phyloP scores from a whole-genome alignment of 37 sponge, comb jelly and placozoan species.

The Diacarnus erythraeanus region DNA sequence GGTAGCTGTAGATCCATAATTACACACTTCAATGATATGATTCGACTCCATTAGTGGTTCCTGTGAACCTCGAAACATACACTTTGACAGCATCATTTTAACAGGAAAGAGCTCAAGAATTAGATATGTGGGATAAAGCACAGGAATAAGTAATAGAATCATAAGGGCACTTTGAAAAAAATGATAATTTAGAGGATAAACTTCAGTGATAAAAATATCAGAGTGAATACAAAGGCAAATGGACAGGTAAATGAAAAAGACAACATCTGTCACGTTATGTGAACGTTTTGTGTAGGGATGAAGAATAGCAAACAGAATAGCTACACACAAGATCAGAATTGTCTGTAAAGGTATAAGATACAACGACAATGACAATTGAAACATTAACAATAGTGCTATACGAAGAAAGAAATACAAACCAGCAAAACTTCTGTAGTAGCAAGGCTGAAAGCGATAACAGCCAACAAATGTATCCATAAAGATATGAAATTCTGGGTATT shows the following conservation, averaged over 20 bases:
- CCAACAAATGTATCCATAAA: slow-evolving; percentile 12
- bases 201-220: no score
- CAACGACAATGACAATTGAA: not conserved
- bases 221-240: not conserved
- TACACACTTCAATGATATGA: no score
- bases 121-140: no score
- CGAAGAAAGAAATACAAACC: not conserved
- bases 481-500: not conserved
- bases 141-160: no score
- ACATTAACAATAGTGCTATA: not conserved
- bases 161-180: no score
- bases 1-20: no score
- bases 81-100: no score
- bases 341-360: not conserved
- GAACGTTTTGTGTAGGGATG: not conserved
- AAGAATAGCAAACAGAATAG: not conserved
- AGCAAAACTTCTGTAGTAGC: slow-evolving; percentile 12
- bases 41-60: no score
- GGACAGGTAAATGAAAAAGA: not conserved
- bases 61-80: no score
- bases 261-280: not conserved
- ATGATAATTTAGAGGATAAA: no score
- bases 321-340: not conserved
- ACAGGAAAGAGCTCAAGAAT: no score
- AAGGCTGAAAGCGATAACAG: not conserved